phyloP scores from a whole-genome alignment of 2,888 invertebrate species.

The Ernsta delagoae region DNA sequence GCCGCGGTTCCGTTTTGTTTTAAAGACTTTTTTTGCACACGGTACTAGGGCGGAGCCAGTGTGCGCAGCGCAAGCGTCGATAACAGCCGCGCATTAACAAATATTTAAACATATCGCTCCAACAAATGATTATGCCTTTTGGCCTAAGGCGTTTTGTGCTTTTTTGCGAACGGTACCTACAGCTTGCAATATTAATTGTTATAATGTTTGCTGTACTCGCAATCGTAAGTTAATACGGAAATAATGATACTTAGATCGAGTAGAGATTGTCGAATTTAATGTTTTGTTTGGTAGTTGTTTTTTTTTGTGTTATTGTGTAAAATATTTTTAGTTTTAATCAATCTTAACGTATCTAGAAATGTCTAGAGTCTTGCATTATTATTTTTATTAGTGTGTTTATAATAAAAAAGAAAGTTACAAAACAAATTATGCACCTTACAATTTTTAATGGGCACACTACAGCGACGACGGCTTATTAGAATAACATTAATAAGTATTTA shows the following conservation, averaged over 20 bases:
- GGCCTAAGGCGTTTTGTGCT: conserved; percentile 12
- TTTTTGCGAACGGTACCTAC: conserved; percentile 32
- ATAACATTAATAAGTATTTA: neutral
- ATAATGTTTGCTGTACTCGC: conserved; percentile 22
- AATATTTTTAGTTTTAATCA: neutral
- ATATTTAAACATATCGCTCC: conserved; percentile 70
- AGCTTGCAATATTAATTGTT: conserved; percentile 21
- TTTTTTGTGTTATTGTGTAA: neutral
- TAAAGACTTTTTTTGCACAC: conserved; percentile 14
- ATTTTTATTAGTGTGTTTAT: too few relatives aligned
- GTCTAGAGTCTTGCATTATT: too few relatives aligned
- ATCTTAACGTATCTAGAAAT: too few relatives aligned
- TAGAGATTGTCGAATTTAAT: neutral
- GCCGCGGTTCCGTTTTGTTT: too few relatives aligned
- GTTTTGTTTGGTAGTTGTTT: conserved; percentile 3
- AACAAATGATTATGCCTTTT: conserved; percentile 45
- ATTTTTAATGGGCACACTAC: neutral
- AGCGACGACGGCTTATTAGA: neutral
- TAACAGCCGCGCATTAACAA: conserved; percentile 68
- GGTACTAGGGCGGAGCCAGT: conserved; percentile 52
- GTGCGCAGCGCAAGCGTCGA: conserved; percentile 42
- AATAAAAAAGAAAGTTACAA: neutral
- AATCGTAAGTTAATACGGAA: conserved; percentile 14
- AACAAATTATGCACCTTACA: neutral
- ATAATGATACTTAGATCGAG: conserved; percentile 16